Evolutionary conservation across 2,888 invertebrate genomes (phyloP), one percentile per base, ranked within the genome.

Genomic region (Drosophila histrio): DNA sequence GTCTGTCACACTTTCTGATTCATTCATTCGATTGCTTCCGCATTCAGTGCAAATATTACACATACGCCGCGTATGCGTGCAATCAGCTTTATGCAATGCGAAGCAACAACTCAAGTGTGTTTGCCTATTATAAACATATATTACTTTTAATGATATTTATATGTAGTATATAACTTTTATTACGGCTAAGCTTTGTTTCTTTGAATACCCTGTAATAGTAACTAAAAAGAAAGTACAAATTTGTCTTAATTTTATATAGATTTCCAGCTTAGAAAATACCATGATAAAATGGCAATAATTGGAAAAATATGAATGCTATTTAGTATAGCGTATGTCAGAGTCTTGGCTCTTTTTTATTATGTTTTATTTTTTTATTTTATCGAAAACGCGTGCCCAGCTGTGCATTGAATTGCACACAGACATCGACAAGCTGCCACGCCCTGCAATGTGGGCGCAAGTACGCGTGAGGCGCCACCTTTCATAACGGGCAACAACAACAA

Each of bases 381-480:
- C 75, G 60, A 65, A 72, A 44, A 65, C 53, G 65, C 72, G 76
- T 75, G 76, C 76, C 47, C 43, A 46, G 32, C 46, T 62, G 39
- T 26, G 53, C 49, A 54, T 39, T 58, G 41, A 21, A 36, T 22
- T 34, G 46, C 24, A 26, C 9, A 26, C 34, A 30, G 32, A 30
- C 30, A 30, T 32, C 24, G 15, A 8, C 22, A 22, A 9, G n/a
- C 9, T 38, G 43, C 59, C 36, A 46, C 58, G 50, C 58, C 49
- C 28, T 8, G 8, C 1, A 21, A 38, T 13, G 21, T 17, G 8
- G 32, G 47, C 36, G 38, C 17, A 22, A 32, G 7, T 6, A 21
- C 69, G 54, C 72, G 39, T 38, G 54, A 54, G 75, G 75, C 75
- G 75, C 70, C 76, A 73, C 63, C 56, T 44, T 44, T 62, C 54